These are phyloP conservation scores for Hystrix cristata DNA, from an alignment of 2,113 vertebrate genomes.

Conservation along the genomic window DNA sequence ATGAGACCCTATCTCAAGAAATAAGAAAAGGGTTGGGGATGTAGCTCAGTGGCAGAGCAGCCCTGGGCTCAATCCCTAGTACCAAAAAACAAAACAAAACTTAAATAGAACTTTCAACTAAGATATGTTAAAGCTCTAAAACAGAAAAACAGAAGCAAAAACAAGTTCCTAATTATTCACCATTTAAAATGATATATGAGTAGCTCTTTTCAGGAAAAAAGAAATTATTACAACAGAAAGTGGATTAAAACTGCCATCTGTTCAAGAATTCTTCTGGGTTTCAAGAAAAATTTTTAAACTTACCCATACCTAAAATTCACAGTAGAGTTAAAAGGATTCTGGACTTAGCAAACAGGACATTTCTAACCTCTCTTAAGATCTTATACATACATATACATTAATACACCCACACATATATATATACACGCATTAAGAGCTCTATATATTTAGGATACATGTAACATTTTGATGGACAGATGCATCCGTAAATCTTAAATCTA, in stretches of 20 bases:
- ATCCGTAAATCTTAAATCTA: not conserved
- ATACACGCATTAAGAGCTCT: not conserved
- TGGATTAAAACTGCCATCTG: not conserved
- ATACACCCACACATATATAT: not conserved
- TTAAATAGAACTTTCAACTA: not conserved
- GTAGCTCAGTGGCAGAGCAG: not conserved
- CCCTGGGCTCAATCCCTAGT: not conserved
- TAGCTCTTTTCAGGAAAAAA: not conserved
- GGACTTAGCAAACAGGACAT: not conserved
- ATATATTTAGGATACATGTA: not conserved
- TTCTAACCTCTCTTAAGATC: not conserved
- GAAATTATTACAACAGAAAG: not conserved
- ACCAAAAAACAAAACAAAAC: not conserved
- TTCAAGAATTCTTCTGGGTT: conserved; percentile 23
- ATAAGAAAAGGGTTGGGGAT: not conserved
- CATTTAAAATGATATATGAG: not conserved
- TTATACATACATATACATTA: not conserved
- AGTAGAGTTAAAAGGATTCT: not conserved
- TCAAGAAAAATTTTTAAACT: conserved; percentile 37
- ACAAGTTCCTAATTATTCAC: not conserved
- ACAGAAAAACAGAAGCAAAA: conserved; percentile 37
- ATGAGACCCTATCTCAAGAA: not conserved
- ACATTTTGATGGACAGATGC: not conserved
- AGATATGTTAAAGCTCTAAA: conserved; percentile 13
- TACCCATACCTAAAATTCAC: not conserved